Evolutionary conservation across 2,888 invertebrate genomes (phyloP).

Genomic region (Diarsia brunnea): DNA sequence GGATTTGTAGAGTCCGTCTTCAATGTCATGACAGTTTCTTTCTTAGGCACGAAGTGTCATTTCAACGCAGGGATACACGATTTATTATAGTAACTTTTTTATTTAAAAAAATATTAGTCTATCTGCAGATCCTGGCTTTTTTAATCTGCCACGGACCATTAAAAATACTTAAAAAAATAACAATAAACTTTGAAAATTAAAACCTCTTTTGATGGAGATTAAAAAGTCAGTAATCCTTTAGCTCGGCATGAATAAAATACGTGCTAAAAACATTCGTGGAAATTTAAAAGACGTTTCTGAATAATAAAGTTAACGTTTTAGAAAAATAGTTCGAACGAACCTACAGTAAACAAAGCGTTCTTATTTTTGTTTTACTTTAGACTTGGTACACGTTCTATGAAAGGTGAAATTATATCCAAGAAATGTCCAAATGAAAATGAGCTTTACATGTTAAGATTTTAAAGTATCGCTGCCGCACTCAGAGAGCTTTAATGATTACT

Average conservation of each 20-base stretch:
- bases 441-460: background rate
- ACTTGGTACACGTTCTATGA: background rate
- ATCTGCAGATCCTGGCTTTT: background rate
- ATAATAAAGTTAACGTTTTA: constrained; percentile 20
- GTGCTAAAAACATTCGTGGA: constrained; percentile 37
- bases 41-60: background rate
- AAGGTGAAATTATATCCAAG: background rate
- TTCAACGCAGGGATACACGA: no score
- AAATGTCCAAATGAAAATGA: constrained; percentile 15
- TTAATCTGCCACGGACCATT: constrained; percentile 11
- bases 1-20: background rate
- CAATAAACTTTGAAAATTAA: constrained; percentile 31
- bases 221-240: constrained; percentile 44
- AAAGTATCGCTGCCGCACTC: background rate
- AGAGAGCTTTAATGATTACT: no score
- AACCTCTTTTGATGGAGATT: constrained; percentile 34
- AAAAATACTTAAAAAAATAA: constrained; percentile 27
- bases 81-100: background rate
- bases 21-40: background rate
- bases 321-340: background rate
- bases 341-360: constrained; percentile 11
- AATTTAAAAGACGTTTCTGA: constrained; percentile 24
- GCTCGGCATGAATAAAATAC: constrained; percentile 47
- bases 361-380: constrained; percentile 6
- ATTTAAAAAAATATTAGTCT: no score